These are phyloP conservation scores for Oncorhynchus nerka DNA, from an alignment of 2,113 vertebrate species.

Conservation along the genomic window DNA sequence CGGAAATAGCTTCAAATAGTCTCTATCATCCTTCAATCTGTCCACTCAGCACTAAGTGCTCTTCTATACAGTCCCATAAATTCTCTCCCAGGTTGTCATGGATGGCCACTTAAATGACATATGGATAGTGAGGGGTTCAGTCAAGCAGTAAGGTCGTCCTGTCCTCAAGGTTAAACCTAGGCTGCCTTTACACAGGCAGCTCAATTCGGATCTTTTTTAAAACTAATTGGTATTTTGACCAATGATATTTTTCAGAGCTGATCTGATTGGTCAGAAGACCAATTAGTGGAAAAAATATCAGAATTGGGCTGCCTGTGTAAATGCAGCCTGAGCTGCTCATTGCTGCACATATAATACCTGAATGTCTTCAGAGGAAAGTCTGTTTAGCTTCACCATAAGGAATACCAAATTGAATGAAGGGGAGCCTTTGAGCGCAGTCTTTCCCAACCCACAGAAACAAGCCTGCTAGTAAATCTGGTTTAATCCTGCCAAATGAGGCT, in stretches of 20 bases:
- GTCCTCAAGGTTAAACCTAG: background rate
- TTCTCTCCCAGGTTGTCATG: background rate
- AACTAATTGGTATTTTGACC: background rate
- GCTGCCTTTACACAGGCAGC: too few relatives aligned
- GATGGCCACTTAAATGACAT: too few relatives aligned
- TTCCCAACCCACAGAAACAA: constrained; percentile 28
- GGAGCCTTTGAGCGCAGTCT: constrained; percentile 3
- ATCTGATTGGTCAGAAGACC: too few relatives aligned
- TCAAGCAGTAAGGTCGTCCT: constrained; percentile 17
- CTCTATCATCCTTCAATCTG: constrained; percentile 5
- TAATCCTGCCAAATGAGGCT: constrained; percentile 51
- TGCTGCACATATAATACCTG: background rate
- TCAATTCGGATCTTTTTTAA: too few relatives aligned
- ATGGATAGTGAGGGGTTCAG: background rate
- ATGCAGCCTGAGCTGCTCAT: background rate
- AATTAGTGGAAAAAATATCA: too few relatives aligned
- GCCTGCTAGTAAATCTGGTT: constrained; percentile 39
- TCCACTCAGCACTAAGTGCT: background rate
- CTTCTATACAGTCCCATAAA: too few relatives aligned
- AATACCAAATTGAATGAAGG: constrained; percentile 5
- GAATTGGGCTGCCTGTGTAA: too few relatives aligned
- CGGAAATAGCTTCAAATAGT: background rate
- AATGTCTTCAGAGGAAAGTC: background rate
- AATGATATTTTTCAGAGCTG: background rate
- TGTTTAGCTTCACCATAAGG: background rate